phyloP scores from a whole-genome alignment of 2,888 invertebrate genomes.

The Linnaemya tessellans region DNA sequence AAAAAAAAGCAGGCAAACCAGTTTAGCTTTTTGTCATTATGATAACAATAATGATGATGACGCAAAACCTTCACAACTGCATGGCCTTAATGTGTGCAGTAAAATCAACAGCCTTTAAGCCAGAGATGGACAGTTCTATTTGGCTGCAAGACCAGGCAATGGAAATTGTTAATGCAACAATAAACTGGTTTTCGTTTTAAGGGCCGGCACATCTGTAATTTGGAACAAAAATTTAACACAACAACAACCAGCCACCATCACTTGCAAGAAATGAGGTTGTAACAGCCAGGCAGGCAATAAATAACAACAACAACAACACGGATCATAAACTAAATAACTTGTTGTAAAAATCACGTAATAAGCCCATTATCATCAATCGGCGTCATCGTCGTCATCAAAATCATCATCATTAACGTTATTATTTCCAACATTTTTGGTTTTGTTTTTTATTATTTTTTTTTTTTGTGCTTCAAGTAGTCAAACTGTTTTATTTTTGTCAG shows the following conservation, averaged over 20 bases:
- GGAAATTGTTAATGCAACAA: conserved; percentile 30
- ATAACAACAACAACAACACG: conserved; percentile 27
- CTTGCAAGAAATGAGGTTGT: conserved; percentile 35
- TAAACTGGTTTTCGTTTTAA: conserved; percentile 69
- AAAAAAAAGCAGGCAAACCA: conserved; percentile 29
- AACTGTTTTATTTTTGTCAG: conserved; percentile 58
- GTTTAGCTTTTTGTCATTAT: conserved; percentile 28
- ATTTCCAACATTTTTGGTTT: conserved; percentile 38
- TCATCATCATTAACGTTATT: conserved; percentile 31
- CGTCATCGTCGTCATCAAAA: conserved; percentile 24
- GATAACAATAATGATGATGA: conserved; percentile 5
- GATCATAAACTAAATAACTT: conserved; percentile 50
- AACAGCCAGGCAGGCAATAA: background rate
- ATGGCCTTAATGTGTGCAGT: background rate
- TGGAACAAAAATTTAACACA: conserved; percentile 33
- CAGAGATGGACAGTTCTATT: conserved; percentile 24
- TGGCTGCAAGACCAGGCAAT: conserved; percentile 19
- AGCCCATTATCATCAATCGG: conserved; percentile 57
- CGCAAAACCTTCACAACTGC: background rate
- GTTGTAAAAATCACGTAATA: conserved; percentile 69
- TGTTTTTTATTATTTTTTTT: conserved; percentile 13
- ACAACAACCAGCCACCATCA: background rate
- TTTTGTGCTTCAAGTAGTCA: conserved; percentile 39
- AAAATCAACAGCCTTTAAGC: conserved; percentile 1
- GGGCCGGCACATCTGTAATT: conserved; percentile 68